phyloP scores from a whole-genome alignment of 2,888 invertebrate species.

The Ryuthela nishihirai region DNA sequence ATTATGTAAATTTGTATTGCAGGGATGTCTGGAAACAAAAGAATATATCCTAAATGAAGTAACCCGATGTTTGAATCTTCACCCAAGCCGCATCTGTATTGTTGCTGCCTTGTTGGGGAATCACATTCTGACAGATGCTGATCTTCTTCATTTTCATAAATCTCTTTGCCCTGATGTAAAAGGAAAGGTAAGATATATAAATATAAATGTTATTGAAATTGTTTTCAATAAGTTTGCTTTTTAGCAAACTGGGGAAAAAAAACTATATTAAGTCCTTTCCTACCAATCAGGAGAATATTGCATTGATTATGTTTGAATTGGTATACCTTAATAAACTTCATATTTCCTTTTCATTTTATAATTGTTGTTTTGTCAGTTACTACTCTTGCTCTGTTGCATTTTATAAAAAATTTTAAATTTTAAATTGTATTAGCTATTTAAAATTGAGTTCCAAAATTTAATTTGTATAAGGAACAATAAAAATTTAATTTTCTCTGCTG shows the following conservation, averaged over 20 bases:
- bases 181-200: constrained; percentile 40
- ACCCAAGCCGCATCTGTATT: constrained; percentile 74
- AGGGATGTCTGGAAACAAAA: constrained; percentile 77
- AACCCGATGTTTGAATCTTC: constrained; percentile 69
- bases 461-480: too few species aligned
- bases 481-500: too few species aligned
- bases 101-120: constrained; percentile 82
- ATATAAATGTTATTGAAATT: too few species aligned
- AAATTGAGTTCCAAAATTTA: too few species aligned
- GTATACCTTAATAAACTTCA: background rate
- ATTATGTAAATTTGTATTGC: constrained; percentile 5
- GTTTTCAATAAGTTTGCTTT: too few species aligned
- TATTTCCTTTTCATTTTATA: background rate
- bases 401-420: too few species aligned
- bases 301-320: background rate
- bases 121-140: constrained; percentile 72
- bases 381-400: too few species aligned
- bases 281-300: too few species aligned
- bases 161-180: constrained; percentile 58
- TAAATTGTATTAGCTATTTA: too few species aligned
- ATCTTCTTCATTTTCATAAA: constrained; percentile 71
- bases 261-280: too few species aligned
- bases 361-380: background rate
- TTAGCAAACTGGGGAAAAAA: too few species aligned
- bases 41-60: constrained; percentile 82